A percentile compares a stretch with the other conserved stretches of the same genome.
Conservation (phyloP, 2,113 vertebrate species). For the Dascyllus trimaculatus region DNA sequence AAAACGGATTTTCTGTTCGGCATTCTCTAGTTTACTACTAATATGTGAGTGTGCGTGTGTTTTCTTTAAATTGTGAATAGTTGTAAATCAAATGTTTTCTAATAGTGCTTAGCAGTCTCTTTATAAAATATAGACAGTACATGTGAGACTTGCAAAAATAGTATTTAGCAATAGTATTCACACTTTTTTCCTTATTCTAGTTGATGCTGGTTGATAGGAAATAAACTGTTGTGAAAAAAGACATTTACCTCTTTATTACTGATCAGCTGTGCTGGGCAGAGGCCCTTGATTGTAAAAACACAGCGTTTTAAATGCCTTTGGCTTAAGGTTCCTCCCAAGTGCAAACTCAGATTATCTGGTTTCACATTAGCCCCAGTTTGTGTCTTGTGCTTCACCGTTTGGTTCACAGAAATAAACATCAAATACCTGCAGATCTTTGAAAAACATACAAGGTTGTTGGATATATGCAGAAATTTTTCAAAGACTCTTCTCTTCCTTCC, state of each 20-base stretch:
- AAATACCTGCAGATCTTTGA: not conserved
- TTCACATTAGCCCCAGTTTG: constrained; percentile 41
- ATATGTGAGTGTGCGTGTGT: constrained; percentile 42
- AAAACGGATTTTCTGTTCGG: constrained; percentile 50
- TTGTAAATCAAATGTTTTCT: constrained; percentile 59
- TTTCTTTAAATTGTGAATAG: constrained; percentile 56
- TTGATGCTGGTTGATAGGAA: constrained; percentile 73
- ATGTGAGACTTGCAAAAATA: constrained; percentile 71
- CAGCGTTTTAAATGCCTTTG: constrained; percentile 65
- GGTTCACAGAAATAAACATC: not conserved
- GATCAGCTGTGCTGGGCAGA: constrained; percentile 71
- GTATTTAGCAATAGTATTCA: constrained; percentile 84
- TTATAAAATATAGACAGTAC: constrained; percentile 63
- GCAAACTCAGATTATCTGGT: constrained; percentile 60
- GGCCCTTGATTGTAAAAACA: constrained; percentile 72
- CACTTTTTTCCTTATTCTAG: constrained; percentile 73
- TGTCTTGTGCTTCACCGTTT: constrained; percentile 20
- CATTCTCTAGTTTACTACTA: constrained; percentile 57
- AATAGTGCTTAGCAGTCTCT: constrained; percentile 68
- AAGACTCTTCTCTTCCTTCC: not conserved
- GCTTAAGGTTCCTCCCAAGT: constrained; percentile 60
- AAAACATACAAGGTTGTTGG: too few relatives aligned
- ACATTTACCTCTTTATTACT: constrained; percentile 79
- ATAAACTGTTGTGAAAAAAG: constrained; percentile 74
- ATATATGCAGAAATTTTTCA: not conserved